phyloP scores from a whole-genome alignment of 2,113 vertebrate species.

The Syngnathus typhle region DNA sequence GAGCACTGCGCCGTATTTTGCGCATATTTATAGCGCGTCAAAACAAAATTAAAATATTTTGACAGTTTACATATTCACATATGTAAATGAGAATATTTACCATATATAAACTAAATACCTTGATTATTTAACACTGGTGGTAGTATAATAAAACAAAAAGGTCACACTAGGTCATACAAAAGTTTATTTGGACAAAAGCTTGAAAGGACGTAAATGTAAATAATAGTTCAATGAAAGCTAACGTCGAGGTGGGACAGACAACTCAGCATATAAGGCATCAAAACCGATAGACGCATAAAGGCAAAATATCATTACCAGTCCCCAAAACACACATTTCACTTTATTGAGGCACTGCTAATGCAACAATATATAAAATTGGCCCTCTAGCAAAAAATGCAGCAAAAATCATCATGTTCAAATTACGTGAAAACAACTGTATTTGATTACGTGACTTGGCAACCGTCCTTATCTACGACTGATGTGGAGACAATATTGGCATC shows the following conservation, averaged over 20 bases:
- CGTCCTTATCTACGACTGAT: neutral
- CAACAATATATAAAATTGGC: neutral
- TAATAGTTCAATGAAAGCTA: neutral
- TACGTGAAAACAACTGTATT: neutral
- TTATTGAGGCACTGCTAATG: neutral
- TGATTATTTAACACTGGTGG: too few relatives aligned
- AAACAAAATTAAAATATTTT: neutral
- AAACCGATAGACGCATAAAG: neutral
- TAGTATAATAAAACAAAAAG: neutral
- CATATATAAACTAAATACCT: neutral
- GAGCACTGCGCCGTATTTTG: constrained; percentile 1
- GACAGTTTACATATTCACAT: neutral
- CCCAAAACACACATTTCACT: neutral
- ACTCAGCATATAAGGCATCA: neutral
- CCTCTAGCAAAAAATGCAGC: too few relatives aligned
- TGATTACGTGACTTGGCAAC: neutral
- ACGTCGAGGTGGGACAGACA: neutral
- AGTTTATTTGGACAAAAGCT: neutral
- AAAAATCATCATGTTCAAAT: neutral
- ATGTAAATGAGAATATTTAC: neutral
- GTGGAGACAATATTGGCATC: neutral
- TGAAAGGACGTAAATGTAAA: neutral
- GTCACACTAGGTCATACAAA: neutral
- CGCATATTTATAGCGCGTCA: constrained; percentile 29
- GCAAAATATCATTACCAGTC: neutral